Conservation (phyloP, 2,797 vertebrate species). For the Eleutherodactylus coqui region DNA sequence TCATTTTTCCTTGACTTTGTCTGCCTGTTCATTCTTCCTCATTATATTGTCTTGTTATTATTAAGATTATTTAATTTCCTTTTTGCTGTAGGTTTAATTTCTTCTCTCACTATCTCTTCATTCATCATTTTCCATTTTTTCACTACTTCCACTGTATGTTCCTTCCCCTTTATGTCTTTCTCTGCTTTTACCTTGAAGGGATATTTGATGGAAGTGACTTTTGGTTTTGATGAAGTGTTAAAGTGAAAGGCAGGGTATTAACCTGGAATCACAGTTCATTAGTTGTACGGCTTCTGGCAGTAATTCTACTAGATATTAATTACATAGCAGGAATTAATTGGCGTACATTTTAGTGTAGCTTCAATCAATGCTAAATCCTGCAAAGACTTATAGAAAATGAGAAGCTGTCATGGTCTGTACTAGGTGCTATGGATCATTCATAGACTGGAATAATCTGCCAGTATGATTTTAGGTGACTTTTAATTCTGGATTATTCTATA, state of each 20-base stretch:
- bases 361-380: conserved; percentile 62
- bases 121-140: conserved; percentile 69
- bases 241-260: conserved; percentile 75
- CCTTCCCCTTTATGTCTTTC: conserved; percentile 67
- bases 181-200: conserved; percentile 75
- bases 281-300: conserved; percentile 76
- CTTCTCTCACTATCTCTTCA: conserved; percentile 31
- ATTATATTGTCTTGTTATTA: conserved; percentile 33
- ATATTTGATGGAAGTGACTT: conserved; percentile 77
- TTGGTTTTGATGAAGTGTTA: conserved; percentile 77
- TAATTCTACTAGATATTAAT: conserved; percentile 86
- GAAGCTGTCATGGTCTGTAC: conserved; percentile 50
- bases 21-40: conserved; percentile 33
- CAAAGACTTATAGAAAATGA: conserved; percentile 52
- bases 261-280: conserved; percentile 87
- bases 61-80: conserved; percentile 69
- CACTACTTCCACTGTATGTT: conserved; percentile 47
- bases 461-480: not conserved
- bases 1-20: conserved; percentile 56
- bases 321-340: conserved; percentile 89
- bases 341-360: conserved; percentile 58
- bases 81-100: conserved; percentile 59
- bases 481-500: not conserved
- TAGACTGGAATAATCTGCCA: conserved; percentile 16
- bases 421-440: conserved; percentile 45